Base-by-base conservation (phyloP, 1,140 invertebrate species). In the Platyura marginata region DNA sequence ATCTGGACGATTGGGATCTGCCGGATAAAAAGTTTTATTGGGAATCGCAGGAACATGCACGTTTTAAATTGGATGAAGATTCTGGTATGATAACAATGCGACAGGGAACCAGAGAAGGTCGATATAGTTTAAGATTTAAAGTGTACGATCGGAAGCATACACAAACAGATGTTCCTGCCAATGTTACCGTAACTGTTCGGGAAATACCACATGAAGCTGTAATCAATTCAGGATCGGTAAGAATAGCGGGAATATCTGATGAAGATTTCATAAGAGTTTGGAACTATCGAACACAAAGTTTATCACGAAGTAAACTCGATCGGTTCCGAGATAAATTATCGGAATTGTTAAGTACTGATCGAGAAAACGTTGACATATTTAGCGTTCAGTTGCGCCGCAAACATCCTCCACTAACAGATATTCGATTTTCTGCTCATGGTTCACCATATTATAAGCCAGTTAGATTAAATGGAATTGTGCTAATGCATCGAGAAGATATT, bases 21-120 rank as follows among this genome's bases (percentile, higher is more conserved):
- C 84, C 86, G 0, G 92, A 97, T 57, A 98, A 98, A 57, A 90
- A 88, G 53, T 98, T 95, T 67, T 90, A 88, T 51, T 93, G 88
- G 85, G 83, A 88, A 55, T 71, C 72, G 36, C 64, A 74, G 39
- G 85, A 86, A 55, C 75, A 86, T 63, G 77, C 81, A 3, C 74
- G 81, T 48, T 94, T 93, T 56, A 83, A 78, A 42, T 60, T 95
- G 5, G 81, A 94, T 57, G 78, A 88, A 55, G 84, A 90, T 55
- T 84, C 87, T 0, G 93, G 93, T 3, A 91, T 90, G 82, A 87
- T 98, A 45, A 88, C 79, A 35, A 96, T 96, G 88, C 77, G 77
- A 52, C 83, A 88, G 46, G 87, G 87, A 20, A 91, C 89, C 0
- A 75, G 77, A 47, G 85, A 89, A 55, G 88, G 89, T 5, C 74